These are phyloP conservation scores for Dufourea novaeangliae DNA, from an alignment of 1,140 invertebrate species.

Conservation along the genomic window DNA sequence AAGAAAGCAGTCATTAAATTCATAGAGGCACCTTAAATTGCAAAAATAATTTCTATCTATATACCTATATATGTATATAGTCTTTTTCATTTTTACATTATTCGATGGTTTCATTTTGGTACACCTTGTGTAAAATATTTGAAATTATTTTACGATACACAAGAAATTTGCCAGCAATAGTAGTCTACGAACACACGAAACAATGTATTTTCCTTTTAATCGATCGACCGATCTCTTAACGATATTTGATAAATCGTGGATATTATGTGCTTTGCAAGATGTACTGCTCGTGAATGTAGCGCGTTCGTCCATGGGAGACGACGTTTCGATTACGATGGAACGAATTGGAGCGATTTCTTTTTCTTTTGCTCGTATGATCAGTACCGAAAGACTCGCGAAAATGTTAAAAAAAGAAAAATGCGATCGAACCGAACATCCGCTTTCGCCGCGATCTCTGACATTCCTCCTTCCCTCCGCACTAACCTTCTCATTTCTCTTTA, in stretches of 20 bases:
- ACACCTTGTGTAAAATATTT: background rate
- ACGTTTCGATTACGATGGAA: slow-evolving; percentile 25
- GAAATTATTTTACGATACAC: background rate
- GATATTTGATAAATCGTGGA: background rate
- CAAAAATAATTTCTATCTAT: too few relatives aligned
- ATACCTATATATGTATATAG: too few relatives aligned
- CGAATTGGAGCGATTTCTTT: slow-evolving; percentile 34
- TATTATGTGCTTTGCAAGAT: slow-evolving; percentile 39
- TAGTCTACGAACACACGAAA: background rate
- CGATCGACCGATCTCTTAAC: background rate
- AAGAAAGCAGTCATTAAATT: too few relatives aligned
- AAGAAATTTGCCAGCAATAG: background rate
- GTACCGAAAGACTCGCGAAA: slow-evolving; percentile 36
- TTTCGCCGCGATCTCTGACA: slow-evolving; percentile 30
- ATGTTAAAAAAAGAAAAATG: slow-evolving; percentile 26
- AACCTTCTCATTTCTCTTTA: background rate
- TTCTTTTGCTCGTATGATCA: too few relatives aligned
- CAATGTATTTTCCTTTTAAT: background rate
- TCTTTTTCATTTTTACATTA: background rate
- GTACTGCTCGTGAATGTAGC: slow-evolving; percentile 30
- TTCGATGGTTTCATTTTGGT: background rate
- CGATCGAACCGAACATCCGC: slow-evolving; percentile 39
- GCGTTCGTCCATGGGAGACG: slow-evolving; percentile 12
- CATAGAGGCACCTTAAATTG: too few relatives aligned
- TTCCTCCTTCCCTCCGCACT: background rate